phyloP scores from a whole-genome alignment of 2,113 vertebrate species.

The Eublepharis macularius region DNA sequence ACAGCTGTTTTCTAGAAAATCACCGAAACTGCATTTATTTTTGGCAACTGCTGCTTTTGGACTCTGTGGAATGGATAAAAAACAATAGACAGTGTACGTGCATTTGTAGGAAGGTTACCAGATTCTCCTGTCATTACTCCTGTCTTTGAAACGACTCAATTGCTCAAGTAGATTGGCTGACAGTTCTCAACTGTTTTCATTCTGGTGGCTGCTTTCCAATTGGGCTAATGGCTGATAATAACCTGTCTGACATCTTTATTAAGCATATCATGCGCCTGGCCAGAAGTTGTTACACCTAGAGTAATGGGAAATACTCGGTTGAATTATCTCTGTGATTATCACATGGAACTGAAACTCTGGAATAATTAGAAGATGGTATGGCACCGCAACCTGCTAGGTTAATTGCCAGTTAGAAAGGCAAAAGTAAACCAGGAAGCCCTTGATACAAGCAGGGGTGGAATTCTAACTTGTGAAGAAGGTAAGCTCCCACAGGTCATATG shows the following conservation, averaged over 20 bases:
- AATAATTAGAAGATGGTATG: background rate
- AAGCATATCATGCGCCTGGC: background rate
- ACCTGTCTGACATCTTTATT: background rate
- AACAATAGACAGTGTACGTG: rapidly evolving
- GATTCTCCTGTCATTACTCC: constrained; percentile 5
- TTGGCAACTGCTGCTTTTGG: constrained; percentile 6
- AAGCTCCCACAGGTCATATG: no score
- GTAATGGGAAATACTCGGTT: background rate
- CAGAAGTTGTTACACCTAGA: background rate
- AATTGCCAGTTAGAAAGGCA: background rate
- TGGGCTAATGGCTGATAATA: constrained; percentile 4
- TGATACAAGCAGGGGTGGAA: no score
- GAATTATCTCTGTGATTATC: background rate
- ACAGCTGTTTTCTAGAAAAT: background rate
- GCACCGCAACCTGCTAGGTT: background rate
- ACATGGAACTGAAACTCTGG: background rate
- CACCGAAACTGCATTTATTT: constrained; percentile 21
- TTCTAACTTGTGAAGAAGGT: no score
- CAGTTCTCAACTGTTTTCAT: constrained; percentile 10
- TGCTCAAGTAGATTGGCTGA: background rate
- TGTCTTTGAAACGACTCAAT: background rate
- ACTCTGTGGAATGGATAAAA: constrained; percentile 11
- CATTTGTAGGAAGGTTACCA: background rate
- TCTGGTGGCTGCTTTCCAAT: constrained; percentile 8
- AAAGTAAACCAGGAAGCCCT: background rate